Conservation (phyloP, 2,888 invertebrate genomes). For the Candidula unifasciata region DNA sequence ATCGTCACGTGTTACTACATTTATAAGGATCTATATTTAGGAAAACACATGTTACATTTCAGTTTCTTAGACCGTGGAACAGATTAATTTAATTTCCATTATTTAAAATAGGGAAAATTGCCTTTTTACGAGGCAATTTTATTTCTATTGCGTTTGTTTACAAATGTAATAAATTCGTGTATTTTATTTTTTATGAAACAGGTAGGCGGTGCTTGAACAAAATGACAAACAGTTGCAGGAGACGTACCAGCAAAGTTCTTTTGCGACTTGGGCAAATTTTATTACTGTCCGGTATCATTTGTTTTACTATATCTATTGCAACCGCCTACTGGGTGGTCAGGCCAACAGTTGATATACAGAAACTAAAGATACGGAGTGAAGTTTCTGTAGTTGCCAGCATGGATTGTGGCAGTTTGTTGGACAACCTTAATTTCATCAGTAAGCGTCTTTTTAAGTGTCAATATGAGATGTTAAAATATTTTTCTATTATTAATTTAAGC, state of each 20-base stretch:
- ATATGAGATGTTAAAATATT: too few relatives aligned
- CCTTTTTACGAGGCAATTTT: too few relatives aligned
- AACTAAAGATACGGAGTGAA: conserved; percentile 24
- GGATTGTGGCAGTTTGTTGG: conserved; percentile 27
- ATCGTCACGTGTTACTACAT: too few relatives aligned
- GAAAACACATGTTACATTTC: too few relatives aligned
- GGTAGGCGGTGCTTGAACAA: background rate
- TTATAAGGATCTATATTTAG: too few relatives aligned
- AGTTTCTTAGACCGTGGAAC: too few relatives aligned
- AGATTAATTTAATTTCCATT: too few relatives aligned
- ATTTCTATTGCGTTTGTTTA: too few relatives aligned
- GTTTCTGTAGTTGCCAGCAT: background rate
- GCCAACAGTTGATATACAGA: conserved; percentile 30
- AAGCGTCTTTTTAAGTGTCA: background rate
- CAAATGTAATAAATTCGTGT: too few relatives aligned
- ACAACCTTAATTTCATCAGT: conserved; percentile 40
- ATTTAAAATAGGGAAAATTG: too few relatives aligned
- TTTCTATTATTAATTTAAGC: too few relatives aligned
- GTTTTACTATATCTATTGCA: conserved; percentile 14
- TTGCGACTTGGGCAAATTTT: conserved; percentile 45
- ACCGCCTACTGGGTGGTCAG: conserved; percentile 45
- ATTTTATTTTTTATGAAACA: too few relatives aligned
- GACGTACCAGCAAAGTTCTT: conserved; percentile 12
- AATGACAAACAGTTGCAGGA: background rate
- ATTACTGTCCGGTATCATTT: conserved; percentile 24